Percentiles rank a stretch among this genome's conserved stretches.
These are phyloP conservation scores for Podarcis cretensis DNA, from an alignment of 2,113 vertebrate genomes.

Conservation along the genomic window DNA sequence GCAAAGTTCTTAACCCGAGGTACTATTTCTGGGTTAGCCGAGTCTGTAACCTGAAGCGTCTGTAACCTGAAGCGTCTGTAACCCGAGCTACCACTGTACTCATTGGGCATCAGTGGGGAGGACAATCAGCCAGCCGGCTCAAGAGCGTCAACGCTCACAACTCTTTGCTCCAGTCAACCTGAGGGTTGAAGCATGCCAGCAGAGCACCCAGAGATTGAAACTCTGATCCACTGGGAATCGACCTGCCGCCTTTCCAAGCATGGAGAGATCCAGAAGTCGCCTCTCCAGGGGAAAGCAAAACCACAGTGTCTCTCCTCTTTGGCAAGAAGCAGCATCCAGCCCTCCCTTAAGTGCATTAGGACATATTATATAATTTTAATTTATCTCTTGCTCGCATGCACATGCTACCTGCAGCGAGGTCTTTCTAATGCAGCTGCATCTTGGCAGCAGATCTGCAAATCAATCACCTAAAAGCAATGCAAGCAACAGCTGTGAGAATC, in stretches of 20 bases:
- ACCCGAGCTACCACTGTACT: no score
- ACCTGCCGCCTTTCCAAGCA: background rate
- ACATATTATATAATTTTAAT: background rate
- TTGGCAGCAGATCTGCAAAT: background rate
- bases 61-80: no score
- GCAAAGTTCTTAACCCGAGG: no score
- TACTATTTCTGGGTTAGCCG: no score
- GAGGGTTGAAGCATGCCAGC: background rate
- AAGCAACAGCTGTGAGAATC: background rate
- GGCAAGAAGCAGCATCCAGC: background rate
- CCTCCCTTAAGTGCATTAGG: background rate
- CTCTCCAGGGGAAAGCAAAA: constrained; percentile 1
- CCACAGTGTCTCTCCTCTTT: background rate
- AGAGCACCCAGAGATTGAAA: accelerated
- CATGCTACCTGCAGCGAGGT: background rate
- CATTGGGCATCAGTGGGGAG: background rate
- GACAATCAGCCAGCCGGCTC: background rate
- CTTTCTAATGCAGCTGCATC: background rate
- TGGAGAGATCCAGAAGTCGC: background rate
- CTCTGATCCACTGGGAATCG: background rate
- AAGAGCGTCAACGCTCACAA: background rate
- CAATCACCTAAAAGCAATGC: background rate
- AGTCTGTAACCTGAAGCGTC: no score
- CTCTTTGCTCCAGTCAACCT: background rate
- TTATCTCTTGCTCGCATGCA: background rate